Conservation (phyloP, 2,888 invertebrate species). For the Blomia tropicalis region DNA sequence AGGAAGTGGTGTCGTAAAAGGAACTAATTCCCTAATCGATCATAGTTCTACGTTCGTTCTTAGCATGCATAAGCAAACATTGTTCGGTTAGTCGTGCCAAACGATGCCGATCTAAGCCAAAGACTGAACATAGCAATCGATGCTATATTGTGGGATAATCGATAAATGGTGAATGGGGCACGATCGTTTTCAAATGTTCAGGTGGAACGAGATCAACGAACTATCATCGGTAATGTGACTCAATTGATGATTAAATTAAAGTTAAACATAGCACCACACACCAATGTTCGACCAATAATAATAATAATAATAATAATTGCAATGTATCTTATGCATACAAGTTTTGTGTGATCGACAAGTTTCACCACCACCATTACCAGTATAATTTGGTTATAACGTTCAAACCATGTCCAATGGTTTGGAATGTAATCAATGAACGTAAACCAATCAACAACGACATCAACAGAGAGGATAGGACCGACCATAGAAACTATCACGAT, state of each 20-base stretch:
- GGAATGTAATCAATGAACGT: no score
- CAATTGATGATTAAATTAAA: constrained; percentile 1
- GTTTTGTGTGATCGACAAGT: neutral
- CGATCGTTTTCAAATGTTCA: neutral
- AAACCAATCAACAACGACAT: no score
- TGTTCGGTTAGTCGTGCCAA: no score
- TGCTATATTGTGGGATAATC: constrained; percentile 13
- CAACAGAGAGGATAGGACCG: no score
- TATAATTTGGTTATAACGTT: no score
- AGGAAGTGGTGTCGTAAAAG: no score
- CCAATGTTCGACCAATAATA: constrained; percentile 1
- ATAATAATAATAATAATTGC: neutral
- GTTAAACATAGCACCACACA: constrained; percentile 8
- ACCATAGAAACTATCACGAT: neutral
- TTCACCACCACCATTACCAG: no score
- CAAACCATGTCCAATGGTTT: no score
- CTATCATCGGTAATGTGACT: constrained; percentile 10
- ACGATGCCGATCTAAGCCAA: neutral
- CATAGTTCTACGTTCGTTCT: neutral
- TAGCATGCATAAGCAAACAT: no score
- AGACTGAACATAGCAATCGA: neutral
- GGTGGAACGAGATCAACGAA: constrained; percentile 7
- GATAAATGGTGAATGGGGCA: constrained; percentile 8
- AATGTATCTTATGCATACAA: neutral
- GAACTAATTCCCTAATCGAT: neutral